Base-by-base conservation (phyloP, 2,797 vertebrate species). In the Scleropages formosus region DNA sequence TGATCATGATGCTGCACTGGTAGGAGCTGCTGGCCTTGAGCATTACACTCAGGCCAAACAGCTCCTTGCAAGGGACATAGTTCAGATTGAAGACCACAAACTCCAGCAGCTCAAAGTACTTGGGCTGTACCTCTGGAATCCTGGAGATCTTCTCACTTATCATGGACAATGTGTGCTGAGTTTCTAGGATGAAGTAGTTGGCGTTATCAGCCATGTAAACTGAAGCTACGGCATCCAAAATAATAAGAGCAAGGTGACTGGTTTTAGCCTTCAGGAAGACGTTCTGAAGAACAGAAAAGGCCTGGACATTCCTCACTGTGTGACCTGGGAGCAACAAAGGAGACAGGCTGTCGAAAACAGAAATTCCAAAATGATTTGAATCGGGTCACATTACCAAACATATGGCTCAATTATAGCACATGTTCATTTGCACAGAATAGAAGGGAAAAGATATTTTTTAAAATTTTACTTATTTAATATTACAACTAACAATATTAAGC, bases 51-150 rank as follows among this genome's bases (percentile, higher is more conserved):
- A 99, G 95, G 15, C 96, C 97, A 88, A 99, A 98, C 75, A 99
- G 93, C 86, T 99, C 98, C 87, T 99, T 99, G 87, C 98, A 99
- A 8, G 98, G 98, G 26, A 99, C 95, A 78, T 99, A 99, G 91
- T 99, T 98, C 75, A 99, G 94, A 80, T 93, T 95, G 87, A 98
- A 98, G 76, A 99, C 95, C 0, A 98, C 95, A 39, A 98, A 96
- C 84, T 99, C 97, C 82, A 99, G 88, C 87, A 98, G 94, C 85
- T 98, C 96, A 39, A 99, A 99, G 90, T 98, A 99, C 83, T 98
- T 98, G 83, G 86, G 86, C 89, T 98, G 98, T 10, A 94, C 91
- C 81, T 98, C 95, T 0, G 96, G 94, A 53, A 97, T 92, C 80
- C 89, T 96, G 59, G 93, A 90, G 79, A 99, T 96, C 44, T 96